Evolutionary conservation across 2,888 invertebrate species (phyloP).

Genomic region (Trichogramma evanescens): DNA sequence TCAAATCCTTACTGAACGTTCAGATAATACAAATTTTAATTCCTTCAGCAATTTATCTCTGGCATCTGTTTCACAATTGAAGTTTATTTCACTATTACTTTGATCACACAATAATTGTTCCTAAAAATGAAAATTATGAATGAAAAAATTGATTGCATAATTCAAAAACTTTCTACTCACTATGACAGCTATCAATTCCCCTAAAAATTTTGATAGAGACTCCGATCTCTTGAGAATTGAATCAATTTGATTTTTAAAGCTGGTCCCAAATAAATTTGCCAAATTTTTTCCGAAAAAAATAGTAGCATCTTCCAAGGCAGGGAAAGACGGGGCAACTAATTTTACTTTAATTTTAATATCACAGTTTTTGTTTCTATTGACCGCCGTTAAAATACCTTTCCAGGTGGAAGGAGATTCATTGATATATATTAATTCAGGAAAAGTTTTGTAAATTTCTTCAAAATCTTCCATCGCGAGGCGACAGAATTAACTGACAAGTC

Average conservation of each 20-base stretch:
- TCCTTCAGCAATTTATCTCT: slow-evolving; percentile 29
- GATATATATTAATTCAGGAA: slow-evolving; percentile 37
- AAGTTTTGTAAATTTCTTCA: slow-evolving; percentile 29
- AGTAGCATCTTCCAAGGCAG: slow-evolving; percentile 27
- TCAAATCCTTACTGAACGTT: slow-evolving; percentile 27
- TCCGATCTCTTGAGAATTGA: slow-evolving; percentile 25
- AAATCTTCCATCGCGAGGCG: slow-evolving; percentile 26
- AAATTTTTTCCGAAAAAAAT: slow-evolving; percentile 35
- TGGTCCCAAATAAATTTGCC: slow-evolving; percentile 23
- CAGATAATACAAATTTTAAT: slow-evolving; percentile 27
- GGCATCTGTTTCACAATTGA: background rate
- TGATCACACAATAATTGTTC: background rate
- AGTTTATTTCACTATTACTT: no score
- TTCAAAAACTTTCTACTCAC: slow-evolving; percentile 6
- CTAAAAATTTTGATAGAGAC: slow-evolving; percentile 34
- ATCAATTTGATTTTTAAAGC: slow-evolving; percentile 27
- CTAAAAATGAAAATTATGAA: slow-evolving; percentile 5
- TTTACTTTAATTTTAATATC: slow-evolving; percentile 32
- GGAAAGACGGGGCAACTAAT: slow-evolving; percentile 36
- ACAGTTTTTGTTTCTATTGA: slow-evolving; percentile 9
- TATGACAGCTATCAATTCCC: slow-evolving; percentile 28
- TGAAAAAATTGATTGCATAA: background rate
- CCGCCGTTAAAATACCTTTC: slow-evolving; percentile 34
- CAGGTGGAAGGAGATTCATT: slow-evolving; percentile 34
- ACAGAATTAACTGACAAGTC: no score